phyloP scores from a whole-genome alignment of 2,797 vertebrate species.

The Rhadinocentrus ornatus region DNA sequence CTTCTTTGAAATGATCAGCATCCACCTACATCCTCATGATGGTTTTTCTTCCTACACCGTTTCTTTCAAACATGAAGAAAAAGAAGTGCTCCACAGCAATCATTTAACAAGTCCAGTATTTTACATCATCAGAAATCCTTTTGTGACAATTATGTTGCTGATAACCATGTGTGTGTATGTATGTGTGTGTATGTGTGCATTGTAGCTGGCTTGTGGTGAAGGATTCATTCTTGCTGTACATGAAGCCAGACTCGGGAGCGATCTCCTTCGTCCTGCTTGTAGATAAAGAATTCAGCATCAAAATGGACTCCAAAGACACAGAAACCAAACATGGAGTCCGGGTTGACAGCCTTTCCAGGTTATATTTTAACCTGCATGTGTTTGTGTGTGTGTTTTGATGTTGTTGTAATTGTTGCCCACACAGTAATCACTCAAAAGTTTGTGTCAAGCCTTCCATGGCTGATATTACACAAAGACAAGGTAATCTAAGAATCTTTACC shows the following conservation, averaged over 20 bases:
- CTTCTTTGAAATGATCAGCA: slow-evolving; percentile 45
- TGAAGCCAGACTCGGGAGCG: slow-evolving; percentile 93
- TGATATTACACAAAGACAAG: too few species aligned
- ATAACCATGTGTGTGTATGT: slow-evolving; percentile 5
- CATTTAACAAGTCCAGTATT: slow-evolving; percentile 7
- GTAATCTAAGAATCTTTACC: neutral
- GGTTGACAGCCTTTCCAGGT: slow-evolving; percentile 96
- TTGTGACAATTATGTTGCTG: neutral
- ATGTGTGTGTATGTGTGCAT: slow-evolving; percentile 26
- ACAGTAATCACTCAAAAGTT: neutral
- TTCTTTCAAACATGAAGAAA: slow-evolving; percentile 37
- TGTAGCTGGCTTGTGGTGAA: slow-evolving; percentile 88
- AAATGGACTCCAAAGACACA: slow-evolving; percentile 95
- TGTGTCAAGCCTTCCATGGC: neutral
- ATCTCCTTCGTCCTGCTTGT: slow-evolving; percentile 94
- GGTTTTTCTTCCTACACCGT: slow-evolving; percentile 63
- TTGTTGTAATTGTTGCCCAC: neutral
- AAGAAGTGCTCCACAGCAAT: slow-evolving; percentile 20
- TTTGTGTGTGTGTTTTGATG: neutral
- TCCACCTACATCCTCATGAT: slow-evolving; percentile 66
- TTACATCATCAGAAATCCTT: neutral
- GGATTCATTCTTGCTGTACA: slow-evolving; percentile 95
- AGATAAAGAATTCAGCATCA: slow-evolving; percentile 95
- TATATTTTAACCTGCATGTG: slow-evolving; percentile 4
- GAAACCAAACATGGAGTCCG: slow-evolving; percentile 94